Conservation (phyloP, 1,140 invertebrate genomes). For the Drosophila melanica region DNA sequence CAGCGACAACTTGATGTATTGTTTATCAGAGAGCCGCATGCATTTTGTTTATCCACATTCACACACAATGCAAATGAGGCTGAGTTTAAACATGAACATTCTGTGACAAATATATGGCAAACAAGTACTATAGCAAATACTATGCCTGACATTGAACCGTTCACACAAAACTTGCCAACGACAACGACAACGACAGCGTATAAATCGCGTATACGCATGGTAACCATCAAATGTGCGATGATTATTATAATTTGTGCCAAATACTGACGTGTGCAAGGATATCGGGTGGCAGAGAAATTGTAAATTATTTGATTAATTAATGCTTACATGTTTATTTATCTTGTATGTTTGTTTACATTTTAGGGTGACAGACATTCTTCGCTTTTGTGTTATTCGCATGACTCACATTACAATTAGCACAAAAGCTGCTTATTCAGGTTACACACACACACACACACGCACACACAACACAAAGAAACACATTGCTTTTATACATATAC, state of each 20-base stretch:
- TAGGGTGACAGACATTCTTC: neutral
- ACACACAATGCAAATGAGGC: slow-evolving; percentile 38
- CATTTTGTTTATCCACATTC: slow-evolving; percentile 13
- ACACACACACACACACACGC: slow-evolving; percentile 4
- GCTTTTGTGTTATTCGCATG: slow-evolving; percentile 1
- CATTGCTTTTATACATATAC: neutral
- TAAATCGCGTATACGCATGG: slow-evolving; percentile 42
- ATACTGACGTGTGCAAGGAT: neutral
- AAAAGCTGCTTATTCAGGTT: slow-evolving; percentile 17
- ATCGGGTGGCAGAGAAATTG: neutral
- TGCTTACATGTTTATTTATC: slow-evolving; percentile 4
- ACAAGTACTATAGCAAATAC: slow-evolving; percentile 16
- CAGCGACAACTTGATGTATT: slow-evolving; percentile 30
- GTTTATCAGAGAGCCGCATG: slow-evolving; percentile 33
- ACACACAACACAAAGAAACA: slow-evolving; percentile 3
- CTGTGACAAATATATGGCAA: slow-evolving; percentile 26
- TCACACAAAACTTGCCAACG: neutral
- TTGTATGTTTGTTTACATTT: slow-evolving; percentile 1
- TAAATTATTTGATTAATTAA: slow-evolving; percentile 17
- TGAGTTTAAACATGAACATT: slow-evolving; percentile 29
- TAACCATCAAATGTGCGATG: slow-evolving; percentile 1
- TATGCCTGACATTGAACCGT: slow-evolving; percentile 22
- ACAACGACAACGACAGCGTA: slow-evolving; percentile 8
- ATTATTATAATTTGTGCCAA: neutral
- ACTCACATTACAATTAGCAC: neutral